Evolutionary conservation across 2,797 vertebrate genomes (phyloP), one percentile per base, ranked within the genome.

Genomic region (Pogoniulus pusillus): DNA sequence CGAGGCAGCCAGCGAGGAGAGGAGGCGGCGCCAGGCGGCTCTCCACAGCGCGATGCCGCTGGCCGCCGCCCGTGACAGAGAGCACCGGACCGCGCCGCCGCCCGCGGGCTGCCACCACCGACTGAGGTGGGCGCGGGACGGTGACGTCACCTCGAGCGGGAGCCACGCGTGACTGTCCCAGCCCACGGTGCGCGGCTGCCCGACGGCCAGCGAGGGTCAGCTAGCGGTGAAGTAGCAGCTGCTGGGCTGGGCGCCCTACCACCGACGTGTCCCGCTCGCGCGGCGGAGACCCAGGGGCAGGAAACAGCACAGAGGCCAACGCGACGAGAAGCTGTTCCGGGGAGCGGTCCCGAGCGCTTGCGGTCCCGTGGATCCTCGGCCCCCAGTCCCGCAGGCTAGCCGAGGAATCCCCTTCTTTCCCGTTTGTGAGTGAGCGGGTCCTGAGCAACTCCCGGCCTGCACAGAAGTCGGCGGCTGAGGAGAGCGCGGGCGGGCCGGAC

Each of bases 1-100:
- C 32, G 74, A 45, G 27, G 59, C 20, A 58, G 68, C 39, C 29
- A 14, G 60, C 41, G 60, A 34, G n/a, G 30, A 71, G 37, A 62
- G 16, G 69, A 82, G 96, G 95, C 85, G 88, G 95, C 1, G 94
- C 79, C n/a, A 69, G 12, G 29, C 10, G 78, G 87, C 55, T 81
- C n/a, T 57, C 59, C 91, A 45, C 12, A 7, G 59, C 18, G 45
- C 80, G 1, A 11, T 29, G 58, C 53, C 45, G 35, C 39, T 45
- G 34, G 72, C 27, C 34, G 32, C 69, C 49, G 47, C 72, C 87
- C 64, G 71, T 3, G 39, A 11, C 41, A 37, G n/a, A 65, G 54
- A 72, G 41, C 70, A 5, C 63, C 34, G 35, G 23, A 7, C 54
- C 43, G 71, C 19, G 16, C 43, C 23, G n/a, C 64, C 30, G 68